A percentile compares a stretch with the other conserved stretches of the same genome.
These are phyloP conservation scores for Tribolium freemani DNA, from an alignment of 2,888 invertebrate genomes.

Conservation along the genomic window DNA sequence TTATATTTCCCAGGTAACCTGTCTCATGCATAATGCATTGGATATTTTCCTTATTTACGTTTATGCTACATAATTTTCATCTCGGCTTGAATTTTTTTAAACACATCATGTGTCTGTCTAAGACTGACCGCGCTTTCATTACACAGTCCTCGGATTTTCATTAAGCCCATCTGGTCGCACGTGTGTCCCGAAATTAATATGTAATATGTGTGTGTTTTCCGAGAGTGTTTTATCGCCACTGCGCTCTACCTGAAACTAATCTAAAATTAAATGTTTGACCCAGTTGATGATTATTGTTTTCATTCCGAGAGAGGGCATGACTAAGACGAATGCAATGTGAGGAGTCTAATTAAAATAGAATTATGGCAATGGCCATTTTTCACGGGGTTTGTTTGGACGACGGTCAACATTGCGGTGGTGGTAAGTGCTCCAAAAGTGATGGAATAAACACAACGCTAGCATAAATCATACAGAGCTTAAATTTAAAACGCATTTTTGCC, in stretches of 20 bases:
- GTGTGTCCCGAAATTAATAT: conserved; percentile 47
- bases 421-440: conserved; percentile 1
- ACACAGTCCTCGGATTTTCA: conserved; percentile 58
- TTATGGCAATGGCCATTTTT: conserved; percentile 24
- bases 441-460: conserved; percentile 4
- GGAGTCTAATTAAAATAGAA: conserved; percentile 40
- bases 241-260: conserved; percentile 37
- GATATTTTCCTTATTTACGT: conserved; percentile 67
- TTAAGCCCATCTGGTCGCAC: conserved; percentile 56
- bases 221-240: conserved; percentile 16
- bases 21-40: conserved; percentile 68
- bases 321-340: conserved; percentile 33
- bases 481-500: conserved; percentile 11
- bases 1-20: conserved; percentile 63
- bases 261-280: conserved; percentile 48
- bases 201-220: conserved; percentile 5
- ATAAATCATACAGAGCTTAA: conserved; percentile 13
- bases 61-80: conserved; percentile 65
- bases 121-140: conserved; percentile 52
- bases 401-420: conserved; percentile 12
- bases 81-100: conserved; percentile 5
- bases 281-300: conserved; percentile 45
- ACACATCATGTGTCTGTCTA: not conserved
- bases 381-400: conserved; percentile 15
- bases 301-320: conserved; percentile 31